Conservation (phyloP, 2,888 invertebrate genomes). For the Thelaira solivaga region DNA sequence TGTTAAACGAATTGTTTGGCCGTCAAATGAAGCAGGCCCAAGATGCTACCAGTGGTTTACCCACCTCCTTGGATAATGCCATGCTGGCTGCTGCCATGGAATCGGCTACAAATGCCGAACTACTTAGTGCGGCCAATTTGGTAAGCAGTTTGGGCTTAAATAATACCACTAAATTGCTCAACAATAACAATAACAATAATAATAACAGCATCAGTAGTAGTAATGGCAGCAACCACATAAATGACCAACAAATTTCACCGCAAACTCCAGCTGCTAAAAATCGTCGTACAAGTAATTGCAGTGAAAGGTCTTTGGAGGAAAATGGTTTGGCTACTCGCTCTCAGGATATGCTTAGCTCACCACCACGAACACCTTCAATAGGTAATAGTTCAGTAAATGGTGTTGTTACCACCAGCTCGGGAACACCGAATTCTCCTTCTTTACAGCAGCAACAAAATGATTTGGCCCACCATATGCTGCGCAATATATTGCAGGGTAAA, state of each 20-base stretch:
- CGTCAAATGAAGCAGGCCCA: slow-evolving; percentile 86
- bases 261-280: slow-evolving; percentile 63
- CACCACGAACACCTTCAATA: slow-evolving; percentile 67
- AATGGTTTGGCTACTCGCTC: slow-evolving; percentile 76
- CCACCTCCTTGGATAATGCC: slow-evolving; percentile 78
- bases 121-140: slow-evolving; percentile 76
- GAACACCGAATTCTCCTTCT: slow-evolving; percentile 63
- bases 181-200: slow-evolving; percentile 67
- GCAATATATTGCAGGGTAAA: slow-evolving; percentile 92
- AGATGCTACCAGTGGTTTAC: slow-evolving; percentile 79
- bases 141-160: slow-evolving; percentile 68
- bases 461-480: slow-evolving; percentile 89
- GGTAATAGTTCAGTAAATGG: slow-evolving; percentile 65
- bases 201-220: slow-evolving; percentile 63
- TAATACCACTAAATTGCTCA: slow-evolving; percentile 71
- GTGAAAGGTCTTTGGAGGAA: slow-evolving; percentile 76
- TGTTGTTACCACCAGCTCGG: slow-evolving; percentile 61
- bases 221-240: slow-evolving; percentile 30
- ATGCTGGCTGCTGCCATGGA: slow-evolving; percentile 76
- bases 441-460: slow-evolving; percentile 77
- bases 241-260: slow-evolving; percentile 45
- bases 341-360: slow-evolving; percentile 65
- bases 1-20: slow-evolving; percentile 93
- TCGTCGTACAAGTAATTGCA: slow-evolving; percentile 70
- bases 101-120: slow-evolving; percentile 75